Evolutionary conservation across 2,888 invertebrate species (phyloP), one percentile per base, ranked within the genome.

Genomic region (Copidosoma aretas): DNA sequence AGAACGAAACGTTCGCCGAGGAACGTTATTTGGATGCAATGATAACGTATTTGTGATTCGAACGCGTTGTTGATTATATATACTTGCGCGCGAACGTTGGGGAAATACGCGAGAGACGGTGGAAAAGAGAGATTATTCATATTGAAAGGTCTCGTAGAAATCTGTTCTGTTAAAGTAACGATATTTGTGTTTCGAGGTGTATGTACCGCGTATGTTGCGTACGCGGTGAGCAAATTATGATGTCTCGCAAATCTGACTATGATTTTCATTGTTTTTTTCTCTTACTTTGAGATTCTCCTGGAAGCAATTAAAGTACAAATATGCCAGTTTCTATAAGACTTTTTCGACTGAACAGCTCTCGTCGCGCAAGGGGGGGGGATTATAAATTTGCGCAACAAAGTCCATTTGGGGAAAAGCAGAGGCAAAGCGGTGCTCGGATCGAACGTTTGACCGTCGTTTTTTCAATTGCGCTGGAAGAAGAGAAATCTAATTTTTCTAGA

Each of bases 361-460:
- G 59, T 60, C 54, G 24, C 1, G 22, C 15, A 53, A 62, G 62
- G 59, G 62, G 60, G 66, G 63, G 52, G 63, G 60, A 67, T 70
- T 64, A 64, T 64, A 70, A 39, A 64, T 58, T 60, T 70, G 67
- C 67, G 67, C 61, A 64, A 70, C 67, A 67, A 70, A 66, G 58
- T 17, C 43, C 14, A 46, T 15, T 1, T 4, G 57, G 54, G 52
- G 10, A 15, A 61, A 52, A 60, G 25, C 41, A 62, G 41, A 25
- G 19, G 32, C 8, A 46, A 46, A 17, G 12, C n/a, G n/a, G n/a
- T n/a, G n/a, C n/a, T n/a, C n/a, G 12, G 3, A 46, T 8, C 1
- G 43, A 46, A 46, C 12, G 4, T 14, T 46, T 17, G 41, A 41
- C 10, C n/a, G n/a, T n/a, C n/a, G n/a, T 32, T 32, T 32, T 32